These are phyloP conservation scores for Esox niger DNA, from an alignment of 2,113 vertebrate genomes.

Conservation along the genomic window DNA sequence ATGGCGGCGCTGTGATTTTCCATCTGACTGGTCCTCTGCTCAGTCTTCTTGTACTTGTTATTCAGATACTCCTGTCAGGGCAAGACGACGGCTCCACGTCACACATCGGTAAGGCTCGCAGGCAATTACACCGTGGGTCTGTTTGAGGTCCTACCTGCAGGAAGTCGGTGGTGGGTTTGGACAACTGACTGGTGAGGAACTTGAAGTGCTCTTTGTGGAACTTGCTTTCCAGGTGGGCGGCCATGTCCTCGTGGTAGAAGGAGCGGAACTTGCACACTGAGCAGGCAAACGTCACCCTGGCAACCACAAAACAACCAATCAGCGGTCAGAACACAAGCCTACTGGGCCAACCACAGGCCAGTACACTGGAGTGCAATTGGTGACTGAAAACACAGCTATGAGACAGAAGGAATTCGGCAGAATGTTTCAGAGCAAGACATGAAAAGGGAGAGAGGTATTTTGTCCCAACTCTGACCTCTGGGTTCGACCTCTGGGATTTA, in stretches of 20 bases:
- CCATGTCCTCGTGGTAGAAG: constrained; percentile 91
- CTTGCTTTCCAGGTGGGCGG: constrained; percentile 83
- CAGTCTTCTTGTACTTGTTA: constrained; percentile 87
- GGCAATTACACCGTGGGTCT: constrained; percentile 86
- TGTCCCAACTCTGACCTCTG: constrained; percentile 29
- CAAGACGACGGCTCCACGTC: no score
- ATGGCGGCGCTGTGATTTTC: constrained; percentile 85
- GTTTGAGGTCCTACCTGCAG: constrained; percentile 74
- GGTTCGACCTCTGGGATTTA: neutral
- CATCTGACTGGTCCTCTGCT: constrained; percentile 78
- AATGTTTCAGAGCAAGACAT: neutral
- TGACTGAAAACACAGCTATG: neutral
- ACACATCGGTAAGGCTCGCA: constrained; percentile 74
- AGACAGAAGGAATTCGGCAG: no score
- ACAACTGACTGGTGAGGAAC: constrained; percentile 83
- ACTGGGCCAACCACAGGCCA: neutral
- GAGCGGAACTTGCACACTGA: constrained; percentile 93
- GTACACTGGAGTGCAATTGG: neutral
- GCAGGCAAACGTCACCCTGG: constrained; percentile 89
- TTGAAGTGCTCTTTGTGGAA: constrained; percentile 94
- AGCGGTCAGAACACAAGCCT: neutral
- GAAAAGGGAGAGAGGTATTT: neutral
- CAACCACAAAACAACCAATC: neutral
- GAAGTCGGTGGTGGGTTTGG: constrained; percentile 88
- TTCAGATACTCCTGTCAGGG: constrained; percentile 81